Base-by-base conservation (phyloP, 2,797 vertebrate genomes). In the Amphiprion clarkii region DNA sequence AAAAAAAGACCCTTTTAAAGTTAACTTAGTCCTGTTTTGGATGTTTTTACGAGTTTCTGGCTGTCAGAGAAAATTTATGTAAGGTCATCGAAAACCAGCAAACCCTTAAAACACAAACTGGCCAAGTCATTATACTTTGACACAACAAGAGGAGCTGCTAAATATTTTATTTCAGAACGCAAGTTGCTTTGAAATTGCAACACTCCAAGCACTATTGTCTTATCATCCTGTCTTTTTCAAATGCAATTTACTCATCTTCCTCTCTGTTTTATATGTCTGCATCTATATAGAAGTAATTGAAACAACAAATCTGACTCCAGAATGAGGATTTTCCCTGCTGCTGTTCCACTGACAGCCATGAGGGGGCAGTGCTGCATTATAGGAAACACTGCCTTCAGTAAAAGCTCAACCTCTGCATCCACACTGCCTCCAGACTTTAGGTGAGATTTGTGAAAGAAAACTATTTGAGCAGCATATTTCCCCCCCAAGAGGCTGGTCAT, bases 361-460 rank as follows among this genome's bases (percentile, higher is more conserved):
- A 60, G 91, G 87, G 89, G 91, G 84, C 93, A 93, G 87, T 93
- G 82, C 64, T 88, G 84, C 76, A 78, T 87, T 76, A 66, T 54
- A 44, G 19, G 49, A 72, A 57, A 73, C 33, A 9, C 4, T 39
- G 10, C 1, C 23, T 10, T 9, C 33, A 1, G 13, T 4, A 36
- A 42, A 27, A 29, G 25, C 71, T 68, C 53, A n/a, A 49, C 58
- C 56, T 39, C 55, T 74, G 58, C 27, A 21, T 60, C 53, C 7
- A 2, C 31, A 65, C 51, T 13, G 42, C 58, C 53, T 13, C 39
- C 33, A 54, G 53, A 63, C 65, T 54, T 74, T 53, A 53, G 63
- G 69, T 57, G 46, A 67, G 81, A 82, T 89, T 78, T 77, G 88
- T 85, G 59, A 83, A 86, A 69, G 79, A 76, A 60, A 70, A 61